Base-by-base conservation (phyloP, 2,797 vertebrate species). In the Poliocrania exsul region DNA sequence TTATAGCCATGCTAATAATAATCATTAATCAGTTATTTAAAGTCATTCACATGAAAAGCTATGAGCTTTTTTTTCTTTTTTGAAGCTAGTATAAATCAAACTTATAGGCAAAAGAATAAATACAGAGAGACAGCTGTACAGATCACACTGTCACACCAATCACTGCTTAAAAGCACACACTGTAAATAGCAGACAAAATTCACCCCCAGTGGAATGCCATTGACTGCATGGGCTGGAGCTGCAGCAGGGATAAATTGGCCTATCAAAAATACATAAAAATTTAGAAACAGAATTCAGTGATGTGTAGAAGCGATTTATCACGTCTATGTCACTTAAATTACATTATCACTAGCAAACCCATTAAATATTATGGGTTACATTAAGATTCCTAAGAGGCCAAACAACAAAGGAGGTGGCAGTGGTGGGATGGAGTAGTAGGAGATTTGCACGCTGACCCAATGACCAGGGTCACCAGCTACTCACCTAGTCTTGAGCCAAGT, bases 61-160 rank as follows among this genome's bases (percentile, higher is more conserved):
- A 8, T 33, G 62, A 84, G 83, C 8, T 37, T 61, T 26, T 40
- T 70, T 51, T 51, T 10, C 19, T 65, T 54, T 64, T 86, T 81
- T 74, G 3, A 62, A 81, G 71, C 75, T 73, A 16, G 73, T 85
- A 96, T 96, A 96, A 97, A 95, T 97, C 96, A 96, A 95, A 86
- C 69, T 94, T 94, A 85, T 50, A 95, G 91, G 95, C 88, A 95
- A 96, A 95, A 97, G 92, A 97, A 97, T 97, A 96, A 97, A 97
- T 96, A 95, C 72, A 94, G 87, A 72, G 61, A 96, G 96, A 97
- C 96, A 97, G 97, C 95, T 97, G 93, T 95, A 95, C 88, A 88
- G 92, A 95, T 96, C 95, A 93, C 86, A 92, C 93, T 92, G 94
- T 96, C 96, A 94, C 93, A 96, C 95, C 93, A 95, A 91, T 94